Base-by-base conservation (phyloP, 2,888 invertebrate genomes). In the Congeria kusceri region DNA sequence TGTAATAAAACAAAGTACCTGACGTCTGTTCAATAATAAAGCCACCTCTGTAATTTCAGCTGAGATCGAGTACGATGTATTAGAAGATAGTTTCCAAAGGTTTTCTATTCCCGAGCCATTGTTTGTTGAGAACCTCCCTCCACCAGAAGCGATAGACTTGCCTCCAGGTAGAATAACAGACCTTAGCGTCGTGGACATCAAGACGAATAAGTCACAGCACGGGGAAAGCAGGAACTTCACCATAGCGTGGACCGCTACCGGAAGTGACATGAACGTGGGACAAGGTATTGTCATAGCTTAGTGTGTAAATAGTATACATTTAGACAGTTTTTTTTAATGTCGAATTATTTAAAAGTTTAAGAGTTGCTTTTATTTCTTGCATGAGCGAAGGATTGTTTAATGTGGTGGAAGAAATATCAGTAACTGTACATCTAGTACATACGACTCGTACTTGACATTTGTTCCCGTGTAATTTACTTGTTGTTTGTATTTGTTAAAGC, bases 151-250 rank as follows among this genome's bases (percentile, higher is more conserved):
- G 3, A 25, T 23, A 23, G 25, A 23, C 20, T 9, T 53, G 20
- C 23, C 53, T 25, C 53, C 53, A 13, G 53, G 53, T 20, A 18
- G 53, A 53, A 53, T 53, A 53, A 53, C 53, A 53, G 53, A 53
- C 25, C 23, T 53, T 7, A 53, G 25, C 9, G 25, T 53, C 25
- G 20, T 53, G 9, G 53, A 25, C 18, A 53, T 53, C n/a, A 25
- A 53, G 25, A 53, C 53, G 4, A 20, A 9, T 9, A 53, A 23
- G 53, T 23, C 53, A n/a, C 3, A 23, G 25, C 4, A 53, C 9
- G 53, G 53, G 20, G 53, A 53, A 53, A 53, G 53, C 53, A 53
- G 53, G 3, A 53, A 53, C n/a, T 53, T 53, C 20, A 53, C 53
- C 20, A 53, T 53, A 23, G 53, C 53, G 5, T 53, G 53, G 53